Base-by-base conservation (phyloP, 2,888 invertebrate genomes). In the Loripinus fragilis region DNA sequence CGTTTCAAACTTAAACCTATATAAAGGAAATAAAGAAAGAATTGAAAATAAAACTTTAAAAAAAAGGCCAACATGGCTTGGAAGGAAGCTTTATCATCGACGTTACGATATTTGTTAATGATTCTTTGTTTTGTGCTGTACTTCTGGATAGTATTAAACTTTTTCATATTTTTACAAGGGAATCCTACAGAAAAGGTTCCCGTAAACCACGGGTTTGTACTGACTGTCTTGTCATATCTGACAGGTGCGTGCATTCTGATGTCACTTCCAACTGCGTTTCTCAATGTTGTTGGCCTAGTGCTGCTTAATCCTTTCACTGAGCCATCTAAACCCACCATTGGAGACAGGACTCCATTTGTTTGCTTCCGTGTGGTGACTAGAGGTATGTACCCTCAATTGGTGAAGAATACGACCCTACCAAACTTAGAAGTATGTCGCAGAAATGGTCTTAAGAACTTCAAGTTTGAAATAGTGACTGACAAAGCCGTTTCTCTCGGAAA, bases 401-500 rank as follows among this genome's bases (percentile, higher is more conserved):
- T 89, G 0, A 52, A 74, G 12, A 45, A 79, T 23, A 77, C 81
- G 33, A 79, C 84, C 0, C 48, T 74, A 25, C 69, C 28, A 30
- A 83, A 83, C 35, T 35, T 76, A 0, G 60, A 76, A 12, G 38
- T 42, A 0, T 76, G 87, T 52, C 69, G 64, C 20, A 82, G 81
- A 17, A 78, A 85, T 15, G 87, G 87, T 17, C 71, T 89, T 25
- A 80, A 79, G 17, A 86, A 86, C 50, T 89, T 83, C 52, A 82
- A 85, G 52, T 83, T 89, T 68, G 87, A 89, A 72, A 83, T 89
- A n/a, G 88, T 87, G 3, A 88, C 88, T 2, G 88, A 89, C 55
- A 50, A 60, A 12, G 67, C 85, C 17, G 35, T 83, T 7, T 38
- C 76, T 64, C 42, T 83, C 7, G 72, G 69, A 55, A 48, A 52